phyloP scores from a whole-genome alignment of 2,888 invertebrate genomes.

The Cephus runcator region DNA sequence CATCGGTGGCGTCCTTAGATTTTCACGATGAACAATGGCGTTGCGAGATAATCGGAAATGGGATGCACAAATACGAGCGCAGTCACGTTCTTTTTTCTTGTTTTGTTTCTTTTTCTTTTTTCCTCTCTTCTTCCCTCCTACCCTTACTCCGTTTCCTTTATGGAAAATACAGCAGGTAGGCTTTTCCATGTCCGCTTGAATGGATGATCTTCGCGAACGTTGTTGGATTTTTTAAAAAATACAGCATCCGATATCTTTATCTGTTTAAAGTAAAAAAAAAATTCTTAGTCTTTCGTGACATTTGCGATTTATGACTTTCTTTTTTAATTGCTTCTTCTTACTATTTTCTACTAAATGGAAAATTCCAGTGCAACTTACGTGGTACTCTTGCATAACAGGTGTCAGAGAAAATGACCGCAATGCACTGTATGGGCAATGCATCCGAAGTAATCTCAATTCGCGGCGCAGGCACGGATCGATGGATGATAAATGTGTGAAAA shows the following conservation, averaged over 20 bases:
- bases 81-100: neutral
- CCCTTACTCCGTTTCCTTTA: neutral
- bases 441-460: neutral
- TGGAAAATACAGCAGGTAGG: neutral
- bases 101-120: neutral
- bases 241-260: neutral
- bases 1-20: conserved; percentile 11
- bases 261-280: neutral
- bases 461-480: neutral
- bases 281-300: neutral
- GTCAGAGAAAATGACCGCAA: neutral
- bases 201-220: neutral
- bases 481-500: neutral
- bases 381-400: neutral
- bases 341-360: neutral
- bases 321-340: neutral
- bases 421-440: neutral
- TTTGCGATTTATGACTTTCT: neutral
- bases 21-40: neutral
- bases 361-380: neutral
- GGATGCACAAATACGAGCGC: neutral
- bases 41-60: conserved; percentile 1
- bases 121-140: neutral
- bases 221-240: neutral
- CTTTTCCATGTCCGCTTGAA: neutral